A percentile compares a stretch with the other conserved stretches of the same genome.
Evolutionary conservation across 2,797 vertebrate genomes (phyloP).

Genomic region (Balearica regulorum): DNA sequence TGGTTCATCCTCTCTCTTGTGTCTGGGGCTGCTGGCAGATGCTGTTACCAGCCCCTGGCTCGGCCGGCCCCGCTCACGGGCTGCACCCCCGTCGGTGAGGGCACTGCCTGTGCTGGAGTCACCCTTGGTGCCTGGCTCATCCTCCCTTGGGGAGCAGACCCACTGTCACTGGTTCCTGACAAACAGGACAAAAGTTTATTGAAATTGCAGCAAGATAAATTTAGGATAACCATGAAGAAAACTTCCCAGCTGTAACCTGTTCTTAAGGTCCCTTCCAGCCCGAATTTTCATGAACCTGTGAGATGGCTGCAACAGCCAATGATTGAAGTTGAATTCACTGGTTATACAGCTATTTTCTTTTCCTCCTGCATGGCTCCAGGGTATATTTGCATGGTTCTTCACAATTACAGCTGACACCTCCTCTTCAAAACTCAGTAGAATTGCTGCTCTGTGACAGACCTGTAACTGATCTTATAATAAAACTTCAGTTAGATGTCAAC

Average conservation of each 20-base stretch:
- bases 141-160: not conserved
- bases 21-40: not conserved
- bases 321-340: not conserved
- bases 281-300: not conserved
- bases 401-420: not conserved
- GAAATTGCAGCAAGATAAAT: not conserved
- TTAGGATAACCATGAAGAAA: not conserved
- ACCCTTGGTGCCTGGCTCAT: not conserved
- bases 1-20: not conserved
- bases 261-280: not conserved
- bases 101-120: not conserved
- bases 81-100: not conserved
- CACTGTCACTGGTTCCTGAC: not conserved
- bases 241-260: not conserved
- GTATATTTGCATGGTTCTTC: not conserved
- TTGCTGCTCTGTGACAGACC: not conserved
- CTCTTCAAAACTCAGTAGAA: not conserved
- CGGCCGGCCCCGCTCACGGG: fast-evolving
- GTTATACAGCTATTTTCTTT: not conserved
- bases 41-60: not conserved
- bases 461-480: not conserved
- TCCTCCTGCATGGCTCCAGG: not conserved
- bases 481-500: not conserved
- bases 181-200: not conserved
- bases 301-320: not conserved